Conservation (phyloP, 2,113 vertebrate species). For the Dolichallabes microphthalmus region DNA sequence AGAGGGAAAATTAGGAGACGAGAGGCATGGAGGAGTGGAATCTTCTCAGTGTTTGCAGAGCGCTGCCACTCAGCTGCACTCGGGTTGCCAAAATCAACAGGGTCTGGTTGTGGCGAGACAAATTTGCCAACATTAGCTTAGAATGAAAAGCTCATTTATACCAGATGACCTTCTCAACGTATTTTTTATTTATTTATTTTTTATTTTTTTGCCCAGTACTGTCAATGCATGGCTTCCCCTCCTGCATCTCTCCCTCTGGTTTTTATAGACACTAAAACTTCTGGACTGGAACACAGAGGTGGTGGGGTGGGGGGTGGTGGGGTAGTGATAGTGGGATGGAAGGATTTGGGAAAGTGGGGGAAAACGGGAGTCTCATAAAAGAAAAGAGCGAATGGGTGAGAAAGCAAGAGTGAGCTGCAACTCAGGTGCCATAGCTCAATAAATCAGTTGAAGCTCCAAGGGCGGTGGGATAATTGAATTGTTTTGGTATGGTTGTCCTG, state of each 20-base stretch:
- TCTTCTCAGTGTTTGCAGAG: slow-evolving; percentile 42
- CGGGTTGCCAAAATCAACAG: slow-evolving; percentile 53
- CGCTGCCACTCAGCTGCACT: slow-evolving; percentile 41
- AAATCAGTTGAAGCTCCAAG: slow-evolving; percentile 50
- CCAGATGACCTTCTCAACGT: slow-evolving; percentile 42
- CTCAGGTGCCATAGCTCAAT: slow-evolving; percentile 48
- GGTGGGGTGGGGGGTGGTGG: too few relatives aligned
- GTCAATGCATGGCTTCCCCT: slow-evolving; percentile 40
- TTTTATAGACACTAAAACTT: slow-evolving; percentile 26
- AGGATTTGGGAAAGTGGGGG: background rate
- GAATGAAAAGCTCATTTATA: slow-evolving; percentile 53
- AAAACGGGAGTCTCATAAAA: slow-evolving; percentile 3
- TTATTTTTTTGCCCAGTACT: slow-evolving; percentile 20
- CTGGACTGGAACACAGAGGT: background rate
- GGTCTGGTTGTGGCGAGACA: slow-evolving; percentile 46
- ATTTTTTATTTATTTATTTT: background rate
- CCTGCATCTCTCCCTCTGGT: slow-evolving; percentile 25
- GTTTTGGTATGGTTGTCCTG: slow-evolving; percentile 53
- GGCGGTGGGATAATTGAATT: slow-evolving; percentile 51
- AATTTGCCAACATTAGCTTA: slow-evolving; percentile 50
- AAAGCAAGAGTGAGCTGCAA: slow-evolving; percentile 34
- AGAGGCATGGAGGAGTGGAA: slow-evolving; percentile 30
- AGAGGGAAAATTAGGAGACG: slow-evolving; percentile 32
- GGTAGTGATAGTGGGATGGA: background rate
- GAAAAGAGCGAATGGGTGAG: background rate